Percentiles rank a stretch among this genome's conserved stretches.
phyloP scores from a whole-genome alignment of 2,113 vertebrate genomes.

The Perca schrenkii region DNA sequence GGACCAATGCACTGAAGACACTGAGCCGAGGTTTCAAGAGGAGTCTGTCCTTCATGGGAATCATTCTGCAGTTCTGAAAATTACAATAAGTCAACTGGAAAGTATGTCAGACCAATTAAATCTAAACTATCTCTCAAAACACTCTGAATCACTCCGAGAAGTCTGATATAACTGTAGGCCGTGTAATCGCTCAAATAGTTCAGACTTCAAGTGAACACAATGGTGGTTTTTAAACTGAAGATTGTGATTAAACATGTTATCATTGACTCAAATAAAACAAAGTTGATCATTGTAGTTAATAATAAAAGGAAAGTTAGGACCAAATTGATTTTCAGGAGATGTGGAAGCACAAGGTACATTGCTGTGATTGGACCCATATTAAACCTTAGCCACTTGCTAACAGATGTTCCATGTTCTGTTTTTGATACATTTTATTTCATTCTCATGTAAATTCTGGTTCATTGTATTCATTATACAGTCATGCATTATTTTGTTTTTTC shows the following conservation, averaged over 20 bases:
- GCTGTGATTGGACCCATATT: background rate
- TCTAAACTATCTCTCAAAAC: background rate
- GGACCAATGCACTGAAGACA: background rate
- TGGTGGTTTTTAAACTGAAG: too few species aligned
- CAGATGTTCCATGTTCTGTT: background rate
- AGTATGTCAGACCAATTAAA: background rate
- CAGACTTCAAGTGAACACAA: background rate
- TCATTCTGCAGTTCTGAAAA: conserved; percentile 21
- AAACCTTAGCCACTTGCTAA: background rate
- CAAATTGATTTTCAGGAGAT: background rate
- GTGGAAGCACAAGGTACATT: background rate
- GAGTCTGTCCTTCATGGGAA: background rate
- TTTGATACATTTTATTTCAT: background rate
- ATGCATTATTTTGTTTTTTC: background rate
- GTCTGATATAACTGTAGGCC: too few species aligned
- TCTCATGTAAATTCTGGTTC: background rate
- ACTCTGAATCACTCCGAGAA: background rate
- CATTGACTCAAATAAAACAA: background rate
- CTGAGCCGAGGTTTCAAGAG: background rate
- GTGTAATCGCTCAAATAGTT: background rate
- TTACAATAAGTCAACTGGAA: background rate
- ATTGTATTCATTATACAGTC: too few species aligned
- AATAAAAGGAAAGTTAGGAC: background rate
- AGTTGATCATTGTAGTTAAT: background rate
- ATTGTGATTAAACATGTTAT: background rate